A percentile compares a stretch with the other conserved stretches of the same genome.
These are phyloP conservation scores for Phylloscopus collybita DNA, from an alignment of 2,797 vertebrate species.

Conservation along the genomic window DNA sequence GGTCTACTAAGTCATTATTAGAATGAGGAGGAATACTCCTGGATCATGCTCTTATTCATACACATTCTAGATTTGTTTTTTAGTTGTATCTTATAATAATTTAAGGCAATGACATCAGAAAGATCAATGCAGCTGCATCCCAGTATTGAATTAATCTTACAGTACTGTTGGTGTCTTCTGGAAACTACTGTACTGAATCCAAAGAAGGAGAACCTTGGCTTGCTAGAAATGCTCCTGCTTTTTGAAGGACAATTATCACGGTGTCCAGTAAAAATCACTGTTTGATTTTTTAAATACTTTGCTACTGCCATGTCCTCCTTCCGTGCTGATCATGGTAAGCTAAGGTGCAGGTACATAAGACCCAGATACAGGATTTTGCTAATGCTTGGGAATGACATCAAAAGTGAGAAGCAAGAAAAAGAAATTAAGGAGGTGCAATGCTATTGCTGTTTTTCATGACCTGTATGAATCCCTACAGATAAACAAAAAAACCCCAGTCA, in stretches of 20 bases:
- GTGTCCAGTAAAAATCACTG: not conserved
- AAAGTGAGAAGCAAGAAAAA: not conserved
- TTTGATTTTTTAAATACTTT: not conserved
- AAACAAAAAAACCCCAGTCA: accelerated
- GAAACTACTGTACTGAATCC: constrained; percentile 2
- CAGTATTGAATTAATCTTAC: constrained; percentile 18
- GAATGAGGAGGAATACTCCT: constrained; percentile 5
- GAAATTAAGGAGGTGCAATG: not conserved
- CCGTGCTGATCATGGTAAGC: not conserved
- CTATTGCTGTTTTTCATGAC: not conserved
- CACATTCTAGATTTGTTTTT: constrained; percentile 24
- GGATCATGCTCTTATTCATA: not conserved
- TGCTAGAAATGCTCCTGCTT: not conserved
- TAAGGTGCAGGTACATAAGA: not conserved
- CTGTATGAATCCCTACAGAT: not conserved
- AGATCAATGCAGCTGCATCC: constrained; percentile 11
- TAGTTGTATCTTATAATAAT: not conserved
- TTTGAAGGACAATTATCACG: not conserved
- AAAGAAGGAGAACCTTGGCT: not conserved
- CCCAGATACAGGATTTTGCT: not conserved
- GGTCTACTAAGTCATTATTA: not conserved
- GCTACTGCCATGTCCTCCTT: not conserved
- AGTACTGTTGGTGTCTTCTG: not conserved
- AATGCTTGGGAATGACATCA: not conserved
- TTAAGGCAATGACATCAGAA: constrained; percentile 38